phyloP scores from a whole-genome alignment of 2,113 vertebrate genomes.

The Heloderma charlesbogerti region DNA sequence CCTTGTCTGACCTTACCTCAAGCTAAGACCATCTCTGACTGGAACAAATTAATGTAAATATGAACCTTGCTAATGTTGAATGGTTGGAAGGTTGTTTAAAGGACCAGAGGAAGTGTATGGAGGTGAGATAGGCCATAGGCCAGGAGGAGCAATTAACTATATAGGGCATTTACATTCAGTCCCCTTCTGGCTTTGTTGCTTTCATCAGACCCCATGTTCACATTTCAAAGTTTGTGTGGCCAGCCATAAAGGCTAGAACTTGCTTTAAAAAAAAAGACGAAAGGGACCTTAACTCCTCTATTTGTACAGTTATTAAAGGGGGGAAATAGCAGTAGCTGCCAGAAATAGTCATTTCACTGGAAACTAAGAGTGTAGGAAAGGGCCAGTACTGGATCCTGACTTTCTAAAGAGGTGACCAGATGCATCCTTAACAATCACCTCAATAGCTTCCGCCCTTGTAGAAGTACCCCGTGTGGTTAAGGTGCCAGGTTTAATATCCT shows the following conservation, averaged over 20 bases:
- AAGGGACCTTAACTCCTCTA: no score
- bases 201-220: not conserved
- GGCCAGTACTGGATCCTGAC: not conserved
- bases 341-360: not conserved
- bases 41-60: not conserved
- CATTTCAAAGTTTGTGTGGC: not conserved
- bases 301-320: not conserved
- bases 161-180: not conserved
- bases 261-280: not conserved
- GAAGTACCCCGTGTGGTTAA: not conserved
- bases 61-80: not conserved
- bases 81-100: not conserved
- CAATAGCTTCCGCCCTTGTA: not conserved
- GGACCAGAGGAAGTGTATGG: not conserved
- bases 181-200: no score
- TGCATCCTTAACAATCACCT: not conserved
- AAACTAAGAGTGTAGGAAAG: not conserved
- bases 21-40: not conserved
- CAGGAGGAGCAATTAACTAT: not conserved
- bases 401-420: not conserved
- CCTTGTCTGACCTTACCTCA: not conserved
- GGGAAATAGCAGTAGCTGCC: no score
- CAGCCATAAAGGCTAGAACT: not conserved
- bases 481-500: not conserved
- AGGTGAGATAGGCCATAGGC: not conserved